These are phyloP conservation scores for Actinia equina DNA, from an alignment of 64 coral and sea anemone species.

Conservation along the genomic window DNA sequence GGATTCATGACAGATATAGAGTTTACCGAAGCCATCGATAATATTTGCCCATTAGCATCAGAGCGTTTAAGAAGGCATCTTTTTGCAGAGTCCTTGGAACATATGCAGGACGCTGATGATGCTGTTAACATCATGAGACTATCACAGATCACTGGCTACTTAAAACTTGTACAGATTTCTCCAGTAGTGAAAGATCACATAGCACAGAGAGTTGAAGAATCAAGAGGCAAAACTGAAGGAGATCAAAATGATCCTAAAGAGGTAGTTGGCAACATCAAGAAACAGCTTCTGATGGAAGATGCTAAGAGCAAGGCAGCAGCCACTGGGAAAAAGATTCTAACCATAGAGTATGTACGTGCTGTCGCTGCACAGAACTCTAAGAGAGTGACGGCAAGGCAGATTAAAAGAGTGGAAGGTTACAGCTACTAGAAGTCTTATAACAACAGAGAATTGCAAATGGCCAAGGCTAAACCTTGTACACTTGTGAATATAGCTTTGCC, in stretches of 20 bases:
- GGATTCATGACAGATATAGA: constrained; percentile 98
- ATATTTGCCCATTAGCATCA: constrained; percentile 91
- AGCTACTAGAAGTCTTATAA: neutral
- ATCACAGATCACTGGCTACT: constrained; percentile 91
- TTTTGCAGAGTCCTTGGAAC: constrained; percentile 77
- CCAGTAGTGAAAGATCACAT: constrained; percentile 66
- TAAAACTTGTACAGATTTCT: constrained; percentile 57
- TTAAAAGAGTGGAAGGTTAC: constrained; percentile 72
- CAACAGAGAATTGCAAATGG: no score
- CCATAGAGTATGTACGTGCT: constrained; percentile 46
- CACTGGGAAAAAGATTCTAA: constrained; percentile 38
- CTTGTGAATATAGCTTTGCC: no score
- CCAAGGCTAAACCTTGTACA: no score
- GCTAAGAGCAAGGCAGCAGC: neutral
- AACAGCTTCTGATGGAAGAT: constrained; percentile 8
- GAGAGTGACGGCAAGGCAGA: constrained; percentile 52
- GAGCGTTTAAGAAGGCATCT: constrained; percentile 71
- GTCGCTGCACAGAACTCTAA: constrained; percentile 68
- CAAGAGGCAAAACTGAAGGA: neutral
- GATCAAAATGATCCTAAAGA: neutral
- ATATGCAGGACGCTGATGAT: constrained; percentile 62
- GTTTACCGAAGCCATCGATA: constrained; percentile 91
- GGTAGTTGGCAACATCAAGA: neutral
- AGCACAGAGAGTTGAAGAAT: constrained; percentile 52
- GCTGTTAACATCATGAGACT: constrained; percentile 81